Percentiles rank a stretch among this genome's conserved stretches.
Evolutionary conservation across 2,113 vertebrate genomes (phyloP).

Genomic region (Alexandromys fortis): DNA sequence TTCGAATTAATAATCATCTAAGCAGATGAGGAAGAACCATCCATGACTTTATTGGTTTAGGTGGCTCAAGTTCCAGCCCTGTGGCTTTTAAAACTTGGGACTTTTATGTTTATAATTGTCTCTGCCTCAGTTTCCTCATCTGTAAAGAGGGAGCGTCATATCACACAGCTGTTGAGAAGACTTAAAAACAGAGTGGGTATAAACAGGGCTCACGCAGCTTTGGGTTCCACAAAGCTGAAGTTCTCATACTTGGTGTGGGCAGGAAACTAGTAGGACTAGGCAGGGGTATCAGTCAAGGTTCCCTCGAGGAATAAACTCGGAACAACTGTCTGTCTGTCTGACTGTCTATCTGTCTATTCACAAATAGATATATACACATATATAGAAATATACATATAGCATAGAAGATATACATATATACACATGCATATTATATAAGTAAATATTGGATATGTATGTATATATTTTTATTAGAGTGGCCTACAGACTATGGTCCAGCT

Average conservation of each 20-base stretch:
- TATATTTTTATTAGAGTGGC: neutral
- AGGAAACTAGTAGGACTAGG: neutral
- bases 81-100: neutral
- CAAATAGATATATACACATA: no score
- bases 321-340: neutral
- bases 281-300: neutral
- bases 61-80: neutral
- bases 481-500: neutral
- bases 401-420: neutral
- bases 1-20: conserved; percentile 35
- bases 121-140: neutral
- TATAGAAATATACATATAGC: neutral
- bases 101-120: neutral
- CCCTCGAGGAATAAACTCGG: neutral
- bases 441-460: neutral
- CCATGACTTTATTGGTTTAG: neutral
- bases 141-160: neutral
- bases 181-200: neutral
- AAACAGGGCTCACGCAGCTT: neutral
- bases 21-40: neutral
- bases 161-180: neutral
- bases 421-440: neutral
- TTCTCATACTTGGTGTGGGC: conserved; percentile 20
- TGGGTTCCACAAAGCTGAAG: neutral
- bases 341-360: neutral